Evolutionary conservation across 2,888 invertebrate species (phyloP).

Genomic region (Abrostola tripartita): DNA sequence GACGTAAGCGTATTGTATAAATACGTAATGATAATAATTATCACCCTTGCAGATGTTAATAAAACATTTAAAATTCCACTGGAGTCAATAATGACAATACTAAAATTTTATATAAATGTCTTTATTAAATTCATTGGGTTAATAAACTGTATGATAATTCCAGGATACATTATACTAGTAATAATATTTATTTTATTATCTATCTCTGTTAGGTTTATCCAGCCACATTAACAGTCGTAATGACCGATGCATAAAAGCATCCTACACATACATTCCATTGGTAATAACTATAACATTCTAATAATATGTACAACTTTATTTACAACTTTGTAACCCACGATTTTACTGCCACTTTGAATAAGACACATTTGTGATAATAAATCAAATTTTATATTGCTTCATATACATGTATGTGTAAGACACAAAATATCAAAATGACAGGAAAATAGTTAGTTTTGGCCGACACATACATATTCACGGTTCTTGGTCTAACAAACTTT

Average conservation of each 20-base stretch:
- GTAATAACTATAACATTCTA: constrained; percentile 71
- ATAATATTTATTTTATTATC: constrained; percentile 52
- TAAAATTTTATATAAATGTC: constrained; percentile 48
- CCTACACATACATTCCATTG: constrained; percentile 77
- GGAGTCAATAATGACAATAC: constrained; percentile 46
- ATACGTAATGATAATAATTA: constrained; percentile 13
- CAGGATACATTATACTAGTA: constrained; percentile 54
- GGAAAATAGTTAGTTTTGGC: constrained; percentile 55
- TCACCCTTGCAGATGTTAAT: constrained; percentile 33
- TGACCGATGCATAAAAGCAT: constrained; percentile 76
- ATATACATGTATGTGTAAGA: constrained; percentile 55
- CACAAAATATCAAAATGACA: constrained; percentile 59
- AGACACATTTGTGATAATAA: constrained; percentile 56
- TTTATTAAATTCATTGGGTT: constrained; percentile 54
- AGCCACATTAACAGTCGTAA: constrained; percentile 71
- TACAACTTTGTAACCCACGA: constrained; percentile 73
- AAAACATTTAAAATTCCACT: constrained; percentile 50
- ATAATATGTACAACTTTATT: constrained; percentile 78
- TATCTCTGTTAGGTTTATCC: constrained; percentile 56
- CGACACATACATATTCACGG: constrained; percentile 48
- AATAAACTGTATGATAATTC: constrained; percentile 47
- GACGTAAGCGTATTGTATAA: constrained; percentile 29
- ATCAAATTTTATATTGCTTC: constrained; percentile 63
- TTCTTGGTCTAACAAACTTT: constrained; percentile 45
- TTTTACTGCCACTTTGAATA: constrained; percentile 72